Evolutionary conservation across 1,140 invertebrate species (phyloP), one percentile per base, ranked within the genome.

Genomic region (Drosophila littoralis): DNA sequence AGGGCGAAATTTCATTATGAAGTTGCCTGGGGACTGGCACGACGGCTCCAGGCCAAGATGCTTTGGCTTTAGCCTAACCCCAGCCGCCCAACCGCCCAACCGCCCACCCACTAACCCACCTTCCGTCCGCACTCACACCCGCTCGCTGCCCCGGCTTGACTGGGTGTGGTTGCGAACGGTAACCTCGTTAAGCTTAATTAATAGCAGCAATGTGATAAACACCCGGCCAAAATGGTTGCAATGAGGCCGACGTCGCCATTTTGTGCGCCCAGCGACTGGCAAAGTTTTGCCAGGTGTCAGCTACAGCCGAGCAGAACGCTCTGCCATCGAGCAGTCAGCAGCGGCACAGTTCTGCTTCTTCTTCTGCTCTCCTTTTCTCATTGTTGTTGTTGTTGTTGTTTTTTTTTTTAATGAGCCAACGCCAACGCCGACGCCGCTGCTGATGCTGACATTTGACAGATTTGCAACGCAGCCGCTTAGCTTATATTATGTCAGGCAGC

Each of bases 121-220:
- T 38, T 36, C n/a, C 0, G 33, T 36, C 45, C 38, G 28, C 9
- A 33, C 42, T 22, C 15, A 32, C 15, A 32, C 32, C 12, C 43
- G 13, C 35, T 9, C 40, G 40, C 43, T 32, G 38, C 36, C 15
- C 32, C 45, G 52, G 36, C 12, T 40, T 67, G 42, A 63, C 51
- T 77, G 77, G 80, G 77, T 90, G 80, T 83, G 85, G 83, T 88
- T 89, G 84, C 78, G 78, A 81, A 68, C 79, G 85, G 91, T 91
- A 91, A 91, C 91, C 83, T 91, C 91, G 91, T 91, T 91, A 91
- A 91, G 91, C 90, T 91, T 91, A 91, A 91, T 91, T 91, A 91
- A 91, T 91, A 91, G 90, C 90, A 91, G 79, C 90, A 86, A 91
- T 90, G 90, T 91, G 90, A 91, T 91, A 91, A 91, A 91, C 90